phyloP scores from a whole-genome alignment of 2,797 vertebrate genomes.

The Pipistrellus kuhlii region DNA sequence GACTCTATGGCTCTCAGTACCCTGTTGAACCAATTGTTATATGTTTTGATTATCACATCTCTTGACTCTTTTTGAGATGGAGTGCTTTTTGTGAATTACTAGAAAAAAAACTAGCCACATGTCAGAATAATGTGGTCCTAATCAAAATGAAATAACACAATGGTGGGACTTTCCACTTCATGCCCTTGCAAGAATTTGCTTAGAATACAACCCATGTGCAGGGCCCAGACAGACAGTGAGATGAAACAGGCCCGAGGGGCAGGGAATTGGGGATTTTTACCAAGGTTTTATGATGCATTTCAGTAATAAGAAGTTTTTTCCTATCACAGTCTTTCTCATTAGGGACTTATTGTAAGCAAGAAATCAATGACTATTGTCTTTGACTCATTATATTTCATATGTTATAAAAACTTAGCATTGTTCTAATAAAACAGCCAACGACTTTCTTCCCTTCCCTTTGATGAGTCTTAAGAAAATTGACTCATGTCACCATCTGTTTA shows the following conservation, averaged over 20 bases:
- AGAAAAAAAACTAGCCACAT: background rate
- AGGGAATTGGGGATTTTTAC: background rate
- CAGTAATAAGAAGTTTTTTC: background rate
- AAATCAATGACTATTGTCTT: background rate
- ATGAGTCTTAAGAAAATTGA: constrained; percentile 15
- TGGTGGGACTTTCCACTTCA: background rate
- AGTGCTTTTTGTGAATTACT: background rate
- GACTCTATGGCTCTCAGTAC: background rate
- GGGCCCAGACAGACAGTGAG: background rate
- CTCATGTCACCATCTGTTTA: constrained; percentile 17
- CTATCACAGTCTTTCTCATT: background rate
- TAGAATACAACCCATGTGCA: background rate
- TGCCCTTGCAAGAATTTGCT: background rate
- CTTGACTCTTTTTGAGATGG: background rate
- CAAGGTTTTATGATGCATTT: background rate
- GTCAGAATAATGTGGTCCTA: background rate
- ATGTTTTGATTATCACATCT: background rate
- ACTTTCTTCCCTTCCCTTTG: constrained; percentile 7
- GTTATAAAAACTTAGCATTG: background rate
- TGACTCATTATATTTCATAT: background rate
- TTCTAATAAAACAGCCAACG: background rate
- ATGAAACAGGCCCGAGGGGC: background rate
- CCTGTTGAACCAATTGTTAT: background rate
- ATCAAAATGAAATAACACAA: background rate
- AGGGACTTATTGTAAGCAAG: background rate